These are phyloP conservation scores for Callyntrura sp. DNA, from an alignment of 2,888 invertebrate species.

Conservation along the genomic window DNA sequence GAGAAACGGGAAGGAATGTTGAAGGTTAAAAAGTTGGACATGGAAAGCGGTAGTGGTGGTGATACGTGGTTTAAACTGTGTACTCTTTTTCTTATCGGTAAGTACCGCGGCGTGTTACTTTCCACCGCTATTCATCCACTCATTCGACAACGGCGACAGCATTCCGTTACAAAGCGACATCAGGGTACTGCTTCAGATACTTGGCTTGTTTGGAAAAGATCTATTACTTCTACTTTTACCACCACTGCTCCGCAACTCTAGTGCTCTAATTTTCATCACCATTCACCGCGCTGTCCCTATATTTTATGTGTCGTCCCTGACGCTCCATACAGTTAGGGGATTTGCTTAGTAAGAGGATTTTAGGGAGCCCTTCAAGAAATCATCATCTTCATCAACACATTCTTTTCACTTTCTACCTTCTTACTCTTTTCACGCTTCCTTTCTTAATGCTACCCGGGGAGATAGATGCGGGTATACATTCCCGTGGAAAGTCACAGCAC, in stretches of 20 bases:
- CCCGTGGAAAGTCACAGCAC: no score
- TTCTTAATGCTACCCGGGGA: no score
- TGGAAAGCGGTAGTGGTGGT: no score
- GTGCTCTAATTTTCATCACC: neutral
- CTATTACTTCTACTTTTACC: no score
- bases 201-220: no score
- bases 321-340: slow-evolving; percentile 13
- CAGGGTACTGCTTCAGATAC: no score
- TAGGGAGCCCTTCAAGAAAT: slow-evolving; percentile 50
- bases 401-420: neutral
- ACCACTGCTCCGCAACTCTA: neutral
- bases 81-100: no score
- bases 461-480: no score
- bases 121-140: neutral
- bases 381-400: slow-evolving; percentile 31
- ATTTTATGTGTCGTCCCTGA: neutral
- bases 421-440: neutral
- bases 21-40: neutral
- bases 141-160: neutral
- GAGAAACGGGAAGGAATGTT: neutral
- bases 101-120: no score
- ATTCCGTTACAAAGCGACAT: no score
- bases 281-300: neutral
- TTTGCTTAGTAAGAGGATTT: slow-evolving; percentile 54
- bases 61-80: no score